Evolutionary conservation across 2,113 vertebrate species (phyloP), one percentile per base, ranked within the genome.

Genomic region (Elanus axillaris): DNA sequence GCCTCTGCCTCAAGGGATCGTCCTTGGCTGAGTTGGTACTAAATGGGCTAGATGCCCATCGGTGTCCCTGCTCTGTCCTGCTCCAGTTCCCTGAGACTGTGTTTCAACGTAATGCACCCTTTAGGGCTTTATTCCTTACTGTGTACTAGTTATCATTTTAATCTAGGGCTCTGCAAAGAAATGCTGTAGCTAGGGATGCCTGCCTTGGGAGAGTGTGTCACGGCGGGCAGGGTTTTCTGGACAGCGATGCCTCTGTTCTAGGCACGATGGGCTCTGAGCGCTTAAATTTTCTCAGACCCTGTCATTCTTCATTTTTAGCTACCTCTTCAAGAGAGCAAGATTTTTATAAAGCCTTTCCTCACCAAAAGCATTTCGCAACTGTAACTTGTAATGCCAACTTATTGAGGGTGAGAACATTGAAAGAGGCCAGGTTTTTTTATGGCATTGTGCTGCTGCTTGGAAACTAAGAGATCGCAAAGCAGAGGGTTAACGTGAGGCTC

Each of bases 11-110:
- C 53, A 19, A 92, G 90, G 77, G 67, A 32, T 79, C 0, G 0
- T 45, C 8, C 2, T 52, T 83, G 23, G n/a, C 55, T 36, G 74
- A 40, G 59, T 67, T 94, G 64, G 42, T 90, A 29, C 78, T 91
- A 89, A 89, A 95, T 91, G 75, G 96, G 64, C 20, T 95, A 69
- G 68, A 72, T 91, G 77, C 74, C 66, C 81, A 93, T 94, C 69
- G n/a, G 64, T 85, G 69, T 88, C 60, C 56, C 40, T 47, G 32
- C 72, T 87, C 81, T 58, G 75, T 87, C 75, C 78, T 83, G 43
- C 62, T 73, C 34, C 0, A 0, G 7, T 56, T 93, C 76, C 53
- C 74, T 93, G 16, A 64, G 16, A 7, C 68, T 50, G 68, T 69
- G 7, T 86, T 95, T 92, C 68, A 83, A 34, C 48, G 36, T 77